phyloP scores from a whole-genome alignment of 2,113 vertebrate genomes.

The Callorhinus ursinus region DNA sequence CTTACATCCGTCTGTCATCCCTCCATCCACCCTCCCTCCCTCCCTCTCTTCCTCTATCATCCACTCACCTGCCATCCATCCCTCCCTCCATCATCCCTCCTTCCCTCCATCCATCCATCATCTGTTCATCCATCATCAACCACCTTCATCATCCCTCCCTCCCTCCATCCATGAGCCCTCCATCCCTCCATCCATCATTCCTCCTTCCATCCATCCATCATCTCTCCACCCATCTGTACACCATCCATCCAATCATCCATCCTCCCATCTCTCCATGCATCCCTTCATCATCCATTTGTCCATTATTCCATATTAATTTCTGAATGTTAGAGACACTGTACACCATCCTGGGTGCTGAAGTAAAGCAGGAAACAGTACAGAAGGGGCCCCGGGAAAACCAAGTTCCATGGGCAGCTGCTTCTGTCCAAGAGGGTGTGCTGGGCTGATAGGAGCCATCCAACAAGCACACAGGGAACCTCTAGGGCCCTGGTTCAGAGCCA shows the following conservation, averaged over 20 bases:
- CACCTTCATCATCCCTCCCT: background rate
- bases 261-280: background rate
- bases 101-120: background rate
- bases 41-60: background rate
- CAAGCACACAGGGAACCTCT: background rate
- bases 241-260: background rate
- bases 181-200: too few relatives aligned
- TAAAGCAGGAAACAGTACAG: background rate
- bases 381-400: background rate
- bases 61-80: background rate
- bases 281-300: background rate
- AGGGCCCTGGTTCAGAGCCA: background rate
- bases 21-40: background rate
- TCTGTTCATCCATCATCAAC: fast-evolving
- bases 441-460: background rate
- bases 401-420: background rate
- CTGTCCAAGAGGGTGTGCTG: background rate
- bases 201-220: background rate
- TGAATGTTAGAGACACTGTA: background rate
- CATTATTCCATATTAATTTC: background rate
- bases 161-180: background rate
- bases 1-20: background rate
- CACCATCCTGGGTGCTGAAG: background rate
- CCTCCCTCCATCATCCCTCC: background rate
- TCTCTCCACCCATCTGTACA: background rate